Base-by-base conservation (phyloP, 2,113 vertebrate species). In the Dolichotis patagonum region DNA sequence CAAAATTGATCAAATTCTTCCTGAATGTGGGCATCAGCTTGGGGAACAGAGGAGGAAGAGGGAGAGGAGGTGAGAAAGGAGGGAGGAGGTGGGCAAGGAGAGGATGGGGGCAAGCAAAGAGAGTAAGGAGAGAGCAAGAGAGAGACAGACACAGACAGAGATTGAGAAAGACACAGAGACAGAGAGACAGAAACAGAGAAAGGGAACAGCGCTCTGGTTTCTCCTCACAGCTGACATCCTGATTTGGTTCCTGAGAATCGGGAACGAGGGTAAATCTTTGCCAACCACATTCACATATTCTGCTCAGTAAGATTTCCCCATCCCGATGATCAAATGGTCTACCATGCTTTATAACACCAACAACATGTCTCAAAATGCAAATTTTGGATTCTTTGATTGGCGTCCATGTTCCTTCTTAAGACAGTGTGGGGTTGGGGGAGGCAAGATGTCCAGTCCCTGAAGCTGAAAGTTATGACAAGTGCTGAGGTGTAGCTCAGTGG, bases 261-360 rank as follows among this genome's bases (percentile, higher is more conserved):
- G 4, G 16, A 41, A 32, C 5, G 16, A 35, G 30, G 46, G 7
- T 20, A 2, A 7, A 11, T n/a, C 81, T 43, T 28, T 30, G 46
- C 9, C 32, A 63, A 35, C 24, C 41, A 62, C 52, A 35, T 7
- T 26, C 6, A 26, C 84, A 4, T 38, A 26, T 26, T 63, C 38
- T 7, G 13, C 46, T 3, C 13, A 9, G 7, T 0, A 4, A 1
- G 22, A 22, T 1, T 17, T 78, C 52, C 12, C 28, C 11, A 16
- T 35, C 2, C 49, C 80, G 7, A 22, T 2, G 41, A 22, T 11
- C 22, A 28, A 7, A 10, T 10, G 10, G 28, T 6, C 43, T 30
- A 22, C 5, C 20, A 1, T 91, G 4, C 43, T 2, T 14, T 43
- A 41, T 2, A 3, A 30, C 4, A 22, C 17, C 52, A 1, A 0